Conservation (phyloP, 1,140 invertebrate species). For the Thereuonema tuberculata region DNA sequence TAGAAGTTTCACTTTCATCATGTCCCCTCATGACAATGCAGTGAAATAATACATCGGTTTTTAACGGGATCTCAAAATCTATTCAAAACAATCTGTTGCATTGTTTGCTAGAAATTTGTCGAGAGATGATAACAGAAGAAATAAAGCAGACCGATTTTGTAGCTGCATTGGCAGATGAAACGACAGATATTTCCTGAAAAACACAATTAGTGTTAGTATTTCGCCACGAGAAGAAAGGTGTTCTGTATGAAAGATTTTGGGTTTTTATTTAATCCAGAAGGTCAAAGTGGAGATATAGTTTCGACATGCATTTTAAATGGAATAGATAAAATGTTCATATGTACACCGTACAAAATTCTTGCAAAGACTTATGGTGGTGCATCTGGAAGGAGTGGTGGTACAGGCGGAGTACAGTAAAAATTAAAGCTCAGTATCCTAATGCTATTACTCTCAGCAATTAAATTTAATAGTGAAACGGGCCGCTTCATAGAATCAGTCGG, state of each 20-base stretch:
- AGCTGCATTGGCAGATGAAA: neutral
- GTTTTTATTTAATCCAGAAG: neutral
- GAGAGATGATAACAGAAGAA: neutral
- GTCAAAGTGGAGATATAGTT: neutral
- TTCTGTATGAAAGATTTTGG: neutral
- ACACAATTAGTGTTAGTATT: neutral
- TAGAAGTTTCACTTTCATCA: neutral
- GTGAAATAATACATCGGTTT: neutral
- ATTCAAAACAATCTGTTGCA: neutral
- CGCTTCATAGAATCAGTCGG: slow-evolving; percentile 3
- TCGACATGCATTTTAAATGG: neutral
- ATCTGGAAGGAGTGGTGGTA: neutral
- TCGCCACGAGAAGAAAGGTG: neutral
- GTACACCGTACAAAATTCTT: neutral
- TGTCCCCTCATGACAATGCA: neutral
- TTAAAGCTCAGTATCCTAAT: neutral
- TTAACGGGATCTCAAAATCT: neutral
- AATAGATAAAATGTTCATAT: neutral
- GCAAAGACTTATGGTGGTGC: neutral
- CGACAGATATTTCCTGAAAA: neutral
- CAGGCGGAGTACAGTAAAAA: neutral
- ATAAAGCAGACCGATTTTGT: neutral
- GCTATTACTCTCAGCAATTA: neutral
- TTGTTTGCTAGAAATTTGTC: neutral
- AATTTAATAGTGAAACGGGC: neutral